Percentiles rank a stretch among this genome's conserved stretches.
Evolutionary conservation across 2,888 invertebrate species (phyloP).

Genomic region (Zootermopsis nevadensis): DNA sequence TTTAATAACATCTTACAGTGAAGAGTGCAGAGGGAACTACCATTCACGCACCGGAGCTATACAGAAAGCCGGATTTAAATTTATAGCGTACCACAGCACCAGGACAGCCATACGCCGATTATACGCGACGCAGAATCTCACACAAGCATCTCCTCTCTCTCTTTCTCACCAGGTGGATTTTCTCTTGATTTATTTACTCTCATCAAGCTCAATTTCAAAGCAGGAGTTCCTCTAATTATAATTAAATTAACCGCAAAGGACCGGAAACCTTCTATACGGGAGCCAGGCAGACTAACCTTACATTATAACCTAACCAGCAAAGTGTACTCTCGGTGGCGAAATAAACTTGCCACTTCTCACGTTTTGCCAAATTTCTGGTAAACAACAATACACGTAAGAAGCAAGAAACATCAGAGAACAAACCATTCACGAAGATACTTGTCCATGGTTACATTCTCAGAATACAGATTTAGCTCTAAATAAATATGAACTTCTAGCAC

Average conservation of each 20-base stretch:
- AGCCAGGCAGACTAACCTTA: conserved; percentile 44
- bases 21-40: too few species aligned
- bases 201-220: conserved; percentile 55
- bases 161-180: conserved; percentile 49
- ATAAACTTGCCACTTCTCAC: conserved; percentile 19
- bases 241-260: conserved; percentile 55
- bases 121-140: background rate
- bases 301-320: conserved; percentile 43
- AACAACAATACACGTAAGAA: background rate
- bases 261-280: conserved; percentile 46
- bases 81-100: conserved; percentile 1
- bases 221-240: conserved; percentile 54
- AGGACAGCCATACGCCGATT: background rate
- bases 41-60: background rate
- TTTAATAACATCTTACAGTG: too few species aligned
- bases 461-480: too few species aligned
- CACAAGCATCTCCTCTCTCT: conserved; percentile 11
- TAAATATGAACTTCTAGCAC: too few species aligned
- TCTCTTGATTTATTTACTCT: conserved; percentile 54
- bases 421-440: too few species aligned
- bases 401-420: background rate
- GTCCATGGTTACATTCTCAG: too few species aligned
- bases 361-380: background rate
- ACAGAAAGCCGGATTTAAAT: background rate
- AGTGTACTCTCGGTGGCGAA: conserved; percentile 28